A percentile compares a stretch with the other conserved stretches of the same genome.
These are phyloP conservation scores for Quadroppia sp. DNA, from an alignment of 2,888 invertebrate genomes.

Conservation along the genomic window DNA sequence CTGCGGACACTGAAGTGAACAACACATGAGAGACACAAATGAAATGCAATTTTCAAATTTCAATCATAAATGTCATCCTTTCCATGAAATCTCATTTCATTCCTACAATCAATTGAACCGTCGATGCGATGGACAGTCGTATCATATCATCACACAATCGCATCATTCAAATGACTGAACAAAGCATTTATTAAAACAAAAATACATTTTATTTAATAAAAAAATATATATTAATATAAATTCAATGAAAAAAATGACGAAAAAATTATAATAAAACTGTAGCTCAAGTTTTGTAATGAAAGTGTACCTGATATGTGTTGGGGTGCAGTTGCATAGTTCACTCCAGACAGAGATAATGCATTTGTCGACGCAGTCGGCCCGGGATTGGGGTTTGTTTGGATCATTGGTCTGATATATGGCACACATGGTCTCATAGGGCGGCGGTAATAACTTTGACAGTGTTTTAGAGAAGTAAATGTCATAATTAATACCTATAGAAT, in stretches of 20 bases:
- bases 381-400: conserved; percentile 21
- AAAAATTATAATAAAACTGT: too few species aligned
- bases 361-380: conserved; percentile 6
- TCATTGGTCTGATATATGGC: conserved; percentile 12
- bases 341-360: conserved; percentile 3
- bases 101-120: not conserved
- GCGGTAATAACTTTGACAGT: conserved; percentile 11
- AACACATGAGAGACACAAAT: not conserved
- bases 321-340: not conserved
- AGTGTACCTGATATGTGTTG: not conserved
- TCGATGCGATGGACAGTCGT: not conserved
- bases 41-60: not conserved
- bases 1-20: not conserved
- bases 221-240: too few species aligned
- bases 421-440: not conserved
- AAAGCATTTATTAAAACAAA: too few species aligned
- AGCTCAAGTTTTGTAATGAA: too few species aligned
- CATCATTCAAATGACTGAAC: too few species aligned
- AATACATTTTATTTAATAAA: too few species aligned
- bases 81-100: not conserved
- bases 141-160: too few species aligned
- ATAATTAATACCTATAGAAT: conserved; percentile 20
- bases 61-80: not conserved
- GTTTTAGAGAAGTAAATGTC: conserved; percentile 19
- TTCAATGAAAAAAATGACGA: too few species aligned